phyloP scores from a whole-genome alignment of 2,113 vertebrate species.

The Macrotis lagotis region DNA sequence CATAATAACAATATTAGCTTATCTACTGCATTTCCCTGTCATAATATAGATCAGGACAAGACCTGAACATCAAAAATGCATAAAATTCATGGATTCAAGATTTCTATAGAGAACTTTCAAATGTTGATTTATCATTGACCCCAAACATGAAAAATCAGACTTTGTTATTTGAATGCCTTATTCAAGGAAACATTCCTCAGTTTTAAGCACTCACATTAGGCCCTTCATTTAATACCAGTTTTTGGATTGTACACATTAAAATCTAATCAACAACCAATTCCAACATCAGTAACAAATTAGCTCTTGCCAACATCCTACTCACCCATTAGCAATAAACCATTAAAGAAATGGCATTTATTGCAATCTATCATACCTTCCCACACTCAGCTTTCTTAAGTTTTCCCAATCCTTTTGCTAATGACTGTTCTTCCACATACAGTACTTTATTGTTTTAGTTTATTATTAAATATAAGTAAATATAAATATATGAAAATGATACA shows the following conservation, averaged over 20 bases:
- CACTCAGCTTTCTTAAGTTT: background rate
- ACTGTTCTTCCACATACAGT: background rate
- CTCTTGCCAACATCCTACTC: background rate
- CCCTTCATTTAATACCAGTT: background rate
- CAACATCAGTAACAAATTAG: background rate
- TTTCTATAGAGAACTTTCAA: constrained; percentile 10
- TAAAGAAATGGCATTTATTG: background rate
- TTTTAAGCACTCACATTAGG: background rate
- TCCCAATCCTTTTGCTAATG: background rate
- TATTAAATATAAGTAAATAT: background rate
- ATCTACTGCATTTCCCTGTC: background rate
- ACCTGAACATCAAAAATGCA: background rate
- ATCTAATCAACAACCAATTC: background rate
- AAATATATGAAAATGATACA: background rate
- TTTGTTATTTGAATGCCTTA: background rate
- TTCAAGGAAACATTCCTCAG: background rate
- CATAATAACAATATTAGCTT: background rate
- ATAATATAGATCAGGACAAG: background rate
- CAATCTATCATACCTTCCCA: background rate
- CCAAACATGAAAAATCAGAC: background rate
- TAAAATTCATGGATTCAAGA: background rate
- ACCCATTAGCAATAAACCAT: background rate
- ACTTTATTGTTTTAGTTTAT: background rate
- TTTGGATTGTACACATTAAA: background rate
- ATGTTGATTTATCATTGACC: background rate